Conservation (phyloP, 2,797 vertebrate genomes). For the Amniataba percoides region DNA sequence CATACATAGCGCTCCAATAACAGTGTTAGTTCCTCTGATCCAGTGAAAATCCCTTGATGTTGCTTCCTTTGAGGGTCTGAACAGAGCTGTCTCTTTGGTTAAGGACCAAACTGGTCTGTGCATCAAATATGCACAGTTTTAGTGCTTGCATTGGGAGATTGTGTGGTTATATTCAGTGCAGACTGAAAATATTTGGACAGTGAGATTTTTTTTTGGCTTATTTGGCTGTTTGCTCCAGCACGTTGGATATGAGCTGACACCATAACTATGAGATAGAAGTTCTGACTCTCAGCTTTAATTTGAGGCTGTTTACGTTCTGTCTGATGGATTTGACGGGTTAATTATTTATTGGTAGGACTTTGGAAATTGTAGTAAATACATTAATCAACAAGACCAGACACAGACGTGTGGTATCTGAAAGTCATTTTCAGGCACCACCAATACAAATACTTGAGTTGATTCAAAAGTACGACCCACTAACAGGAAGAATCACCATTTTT, state of each 20-base stretch:
- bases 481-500: neutral
- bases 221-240: neutral
- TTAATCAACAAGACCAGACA: neutral
- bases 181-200: neutral
- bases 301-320: neutral
- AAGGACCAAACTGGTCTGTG: slow-evolving; percentile 9
- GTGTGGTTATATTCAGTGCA: neutral
- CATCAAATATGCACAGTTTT: slow-evolving; percentile 22
- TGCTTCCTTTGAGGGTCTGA: slow-evolving; percentile 47
- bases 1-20: slow-evolving; percentile 53
- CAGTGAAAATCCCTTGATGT: slow-evolving; percentile 43
- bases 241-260: neutral
- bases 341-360: neutral
- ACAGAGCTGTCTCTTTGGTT: slow-evolving; percentile 35
- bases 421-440: neutral
- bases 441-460: neutral
- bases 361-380: neutral
- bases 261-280: neutral
- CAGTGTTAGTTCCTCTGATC: slow-evolving; percentile 38
- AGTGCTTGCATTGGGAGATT: neutral
- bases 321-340: neutral
- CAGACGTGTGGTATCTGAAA: neutral
- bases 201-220: neutral
- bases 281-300: neutral
- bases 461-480: neutral